Evolutionary conservation across 2,888 invertebrate genomes (phyloP), one percentile per base, ranked within the genome.

Genomic region (Caenorhabditis drosophilae): DNA sequence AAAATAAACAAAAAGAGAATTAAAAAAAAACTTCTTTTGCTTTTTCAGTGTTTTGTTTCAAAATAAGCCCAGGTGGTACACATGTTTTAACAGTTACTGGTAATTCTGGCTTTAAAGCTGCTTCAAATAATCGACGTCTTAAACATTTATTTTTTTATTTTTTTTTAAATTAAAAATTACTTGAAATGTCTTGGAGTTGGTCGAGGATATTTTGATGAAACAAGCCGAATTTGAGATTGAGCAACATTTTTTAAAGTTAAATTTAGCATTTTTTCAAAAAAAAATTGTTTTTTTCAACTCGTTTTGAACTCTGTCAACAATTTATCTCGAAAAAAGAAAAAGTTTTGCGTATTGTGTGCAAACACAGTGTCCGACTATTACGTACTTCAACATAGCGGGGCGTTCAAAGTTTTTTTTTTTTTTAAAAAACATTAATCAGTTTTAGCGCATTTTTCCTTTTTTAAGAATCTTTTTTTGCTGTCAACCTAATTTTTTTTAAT

Each of bases 181-280:
- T 59, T 73, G 56, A 75, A 81, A 15, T 70, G 68, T 36, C 81
- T 63, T 18, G 81, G 81, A 35, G 75, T 76, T 16, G 79, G 80
- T 7, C 67, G 41, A 1, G 74, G 73, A 57, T 80, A 80, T 48
- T 80, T 80, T 2, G 78, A 78, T 1, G 80, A 80, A 3, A 80
- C 80, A 6, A 31, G 31, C 6, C 31, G 31, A 31, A 31, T 12
- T 31, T 31, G 31, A 9, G 31, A 9, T 31, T 12, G 31, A 9
- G 12, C 31, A 6, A 31, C 6, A 31, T 31, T 31, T 31, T 31
- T 6, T 12, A 31, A 12, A 6, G 31, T 6, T 31, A 9, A 12
- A 12, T 31, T 31, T 31, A 31, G 31, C 31, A 31, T 31, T 9
- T 12, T 31, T 12, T 31, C 7, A 31, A 31, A 31, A 9, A 12